Evolutionary conservation across 2,888 invertebrate genomes (phyloP).

Genomic region (Liopterus haemorrhoidalis): DNA sequence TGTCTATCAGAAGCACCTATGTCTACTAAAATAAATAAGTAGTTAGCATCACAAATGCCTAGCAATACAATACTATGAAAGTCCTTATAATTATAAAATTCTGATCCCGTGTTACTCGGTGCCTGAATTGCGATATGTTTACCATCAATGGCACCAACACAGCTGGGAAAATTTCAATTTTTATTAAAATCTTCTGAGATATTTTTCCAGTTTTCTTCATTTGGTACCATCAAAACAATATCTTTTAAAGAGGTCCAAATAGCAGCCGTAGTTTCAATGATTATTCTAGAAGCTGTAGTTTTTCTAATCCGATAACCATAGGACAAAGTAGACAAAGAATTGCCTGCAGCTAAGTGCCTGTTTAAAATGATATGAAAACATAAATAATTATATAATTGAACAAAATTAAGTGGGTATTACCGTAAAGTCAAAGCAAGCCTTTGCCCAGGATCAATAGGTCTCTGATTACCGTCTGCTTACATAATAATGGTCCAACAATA

Average conservation of each 20-base stretch:
- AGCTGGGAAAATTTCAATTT: slow-evolving; percentile 8
- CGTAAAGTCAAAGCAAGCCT: slow-evolving; percentile 33
- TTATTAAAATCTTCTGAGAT: slow-evolving; percentile 7
- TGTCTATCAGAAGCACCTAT: slow-evolving; percentile 8
- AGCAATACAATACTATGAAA: slow-evolving; percentile 28
- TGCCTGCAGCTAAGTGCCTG: slow-evolving; percentile 9
- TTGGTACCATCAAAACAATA: slow-evolving; percentile 10
- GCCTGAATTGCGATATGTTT: slow-evolving; percentile 12
- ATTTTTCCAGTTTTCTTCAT: slow-evolving; percentile 9
- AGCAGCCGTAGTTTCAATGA: slow-evolving; percentile 8
- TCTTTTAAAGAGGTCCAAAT: slow-evolving; percentile 3
- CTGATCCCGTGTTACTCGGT: slow-evolving; percentile 25
- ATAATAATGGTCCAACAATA: slow-evolving; percentile 25
- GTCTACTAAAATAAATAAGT: slow-evolving; percentile 26
- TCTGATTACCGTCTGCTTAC: slow-evolving; percentile 25
- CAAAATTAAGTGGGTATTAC: slow-evolving; percentile 19
- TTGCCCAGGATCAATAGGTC: slow-evolving; percentile 31
- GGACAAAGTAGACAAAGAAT: slow-evolving; percentile 8
- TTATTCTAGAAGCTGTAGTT: slow-evolving; percentile 14
- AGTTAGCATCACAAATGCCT: slow-evolving; percentile 27
- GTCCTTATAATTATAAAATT: slow-evolving; percentile 28
- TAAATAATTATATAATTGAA: neutral
- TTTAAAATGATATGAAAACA: slow-evolving; percentile 3
- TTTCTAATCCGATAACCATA: slow-evolving; percentile 14
- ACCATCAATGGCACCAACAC: slow-evolving; percentile 8